Base-by-base conservation (phyloP, 2,113 vertebrate genomes). In the Proteles cristata region DNA sequence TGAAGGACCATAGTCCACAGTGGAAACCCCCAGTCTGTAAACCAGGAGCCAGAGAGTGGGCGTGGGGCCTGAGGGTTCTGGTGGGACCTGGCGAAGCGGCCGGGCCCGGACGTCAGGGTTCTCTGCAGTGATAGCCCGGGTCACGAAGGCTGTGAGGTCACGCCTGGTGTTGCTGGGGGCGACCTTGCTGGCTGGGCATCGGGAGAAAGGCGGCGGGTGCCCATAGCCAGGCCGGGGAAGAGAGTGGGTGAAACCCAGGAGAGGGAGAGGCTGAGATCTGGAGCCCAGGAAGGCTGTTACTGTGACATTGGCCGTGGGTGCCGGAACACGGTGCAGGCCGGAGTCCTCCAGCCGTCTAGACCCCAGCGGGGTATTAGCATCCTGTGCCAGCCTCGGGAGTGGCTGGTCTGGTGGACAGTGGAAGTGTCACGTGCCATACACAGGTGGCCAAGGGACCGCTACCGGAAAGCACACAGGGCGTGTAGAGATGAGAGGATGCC, bases 391-490 rank as follows among this genome's bases (percentile, higher is more conserved):
- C 17, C 68, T 71, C 19, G 10, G 69, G 35, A 73, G 14, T 14
- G 71, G 25, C 26, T 26, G 26, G 43, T 76, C 73, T 5, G 43
- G 43, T 48, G 73, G 25, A 45, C 73, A 14, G 25, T 28, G 25
- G 43, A 74, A 23, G 73, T 8, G 25, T 76, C 73, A 15, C 7
- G 1, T 4, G 25, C 25, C 73, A 17, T 14, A 16, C 43, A 45
- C 73, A 9, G 43, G 73, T 3, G 73, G 74, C 43, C 7, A 6
- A 45, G 28, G 26, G 73, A 23, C 5, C 3, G 35, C 43, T 28
- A 43, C 14, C 2, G 25, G 73, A 12, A 9, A 9, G 25, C 43
- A 0, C 9, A 8, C 15, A 0, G 74, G 74, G 26, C 26, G 2
- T 1, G 7, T 10, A 15, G 74, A 31, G 43, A 28, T 7, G 43